A percentile compares a stretch with the other conserved stretches of the same genome.
phyloP scores from a whole-genome alignment of 23 tunicate genomes.

The Halocynthia aurantium region DNA sequence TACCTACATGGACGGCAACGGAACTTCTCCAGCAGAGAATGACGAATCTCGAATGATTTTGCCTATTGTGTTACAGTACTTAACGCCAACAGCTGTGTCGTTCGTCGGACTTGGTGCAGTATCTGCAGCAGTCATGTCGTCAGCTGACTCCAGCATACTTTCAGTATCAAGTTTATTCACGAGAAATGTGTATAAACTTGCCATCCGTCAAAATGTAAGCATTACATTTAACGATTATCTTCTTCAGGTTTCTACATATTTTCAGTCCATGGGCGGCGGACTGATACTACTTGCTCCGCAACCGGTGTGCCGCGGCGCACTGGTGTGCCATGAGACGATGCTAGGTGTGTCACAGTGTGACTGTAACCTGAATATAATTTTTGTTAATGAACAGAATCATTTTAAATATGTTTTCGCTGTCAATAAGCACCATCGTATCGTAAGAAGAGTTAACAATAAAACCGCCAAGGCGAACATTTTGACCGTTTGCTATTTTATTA shows the following conservation, averaged over 20 bases:
- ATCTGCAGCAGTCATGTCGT: conserved; percentile 98
- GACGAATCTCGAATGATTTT: conserved; percentile 46
- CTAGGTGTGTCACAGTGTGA: too few species aligned
- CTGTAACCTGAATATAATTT: too few species aligned
- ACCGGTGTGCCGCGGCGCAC: too few species aligned
- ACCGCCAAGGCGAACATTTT: too few species aligned
- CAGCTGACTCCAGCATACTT: conserved; percentile 82
- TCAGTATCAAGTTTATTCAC: conserved; percentile 89
- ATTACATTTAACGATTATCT: background rate
- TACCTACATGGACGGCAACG: conserved; percentile 22
- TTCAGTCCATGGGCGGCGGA: background rate
- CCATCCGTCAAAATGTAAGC: conserved; percentile 55
- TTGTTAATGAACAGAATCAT: too few species aligned
- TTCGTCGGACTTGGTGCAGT: conserved; percentile 87
- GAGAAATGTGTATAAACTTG: conserved; percentile 54
- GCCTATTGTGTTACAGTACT: conserved; percentile 81
- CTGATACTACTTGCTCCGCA: too few species aligned
- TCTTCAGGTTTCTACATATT: too few species aligned
- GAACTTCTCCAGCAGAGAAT: conserved; percentile 19
- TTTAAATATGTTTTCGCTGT: too few species aligned
- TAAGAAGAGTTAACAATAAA: too few species aligned
- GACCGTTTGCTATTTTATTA: too few species aligned
- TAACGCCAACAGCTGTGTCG: conserved; percentile 68
- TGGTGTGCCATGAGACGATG: too few species aligned
- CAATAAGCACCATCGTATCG: too few species aligned